Evolutionary conservation across 2,888 invertebrate genomes (phyloP), one percentile per base, ranked within the genome.

Genomic region (Tryphoninae sp.): DNA sequence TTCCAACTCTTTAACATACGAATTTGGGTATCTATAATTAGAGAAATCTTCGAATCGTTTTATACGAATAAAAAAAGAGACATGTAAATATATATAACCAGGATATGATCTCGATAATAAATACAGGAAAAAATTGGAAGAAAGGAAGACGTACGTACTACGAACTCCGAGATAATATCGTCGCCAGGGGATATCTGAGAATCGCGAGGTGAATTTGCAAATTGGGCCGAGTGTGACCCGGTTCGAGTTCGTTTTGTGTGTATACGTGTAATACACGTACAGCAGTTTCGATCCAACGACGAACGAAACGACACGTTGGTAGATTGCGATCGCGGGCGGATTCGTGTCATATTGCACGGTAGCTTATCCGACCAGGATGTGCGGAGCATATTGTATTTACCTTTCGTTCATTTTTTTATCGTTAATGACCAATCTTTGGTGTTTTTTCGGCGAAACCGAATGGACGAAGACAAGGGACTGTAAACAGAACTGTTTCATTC

Each of bases 281-380:
- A 16, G 7, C 51, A n/a, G 51, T 51, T 3, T 23, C 59, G 59
- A 23, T 59, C 23, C 9, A 19, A 13, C 59, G 19, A 40, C 16
- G 19, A 9, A 55, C 55, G 55, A 19, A 45, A 55, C 19, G 55
- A 55, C 55, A 23, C 74, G 71, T 72, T 71, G 75, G 75, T 53
- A 82, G 58, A 68, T 76, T 65, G 51, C 76, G 51, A 76, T 76
- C 58, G 58, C 42, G 49, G 51, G 51, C 62, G 40, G 69, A 79
- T 82, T 75, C 51, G 81, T 81, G 78, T 78, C 78, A 78, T 76
- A 45, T 59, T 65, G 69, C 58, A 19, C 74, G 65, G 53, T 59
- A 49, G 72, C 72, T 33, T 26, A 42, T 45, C 64, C 53, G 49
- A 64, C 73, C 73, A 42, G 65, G 69, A 81, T 74, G 55, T 73